A percentile compares a stretch with the other conserved stretches of the same genome.
Conservation (phyloP, 23 tunicate species). For the Trididemnum miniatum region DNA sequence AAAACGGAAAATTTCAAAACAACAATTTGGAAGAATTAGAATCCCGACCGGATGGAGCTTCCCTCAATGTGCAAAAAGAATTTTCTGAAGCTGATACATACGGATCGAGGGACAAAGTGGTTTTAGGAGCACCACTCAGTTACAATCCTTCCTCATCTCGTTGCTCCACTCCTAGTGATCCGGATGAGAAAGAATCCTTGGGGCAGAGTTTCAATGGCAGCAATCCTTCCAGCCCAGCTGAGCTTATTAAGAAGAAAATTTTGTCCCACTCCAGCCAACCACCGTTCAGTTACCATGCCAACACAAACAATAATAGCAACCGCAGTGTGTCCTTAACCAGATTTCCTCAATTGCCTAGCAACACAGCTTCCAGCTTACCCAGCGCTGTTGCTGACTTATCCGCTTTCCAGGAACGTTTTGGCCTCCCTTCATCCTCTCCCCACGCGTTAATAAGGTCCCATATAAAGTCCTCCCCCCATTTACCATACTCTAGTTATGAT, state of each 20-base stretch:
- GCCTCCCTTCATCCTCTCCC: not conserved
- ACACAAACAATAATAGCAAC: slow-evolving; percentile 23
- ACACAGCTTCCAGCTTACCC: not conserved
- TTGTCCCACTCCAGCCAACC: not conserved
- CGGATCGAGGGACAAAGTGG: too few species aligned
- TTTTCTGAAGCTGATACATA: not conserved
- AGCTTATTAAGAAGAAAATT: not conserved
- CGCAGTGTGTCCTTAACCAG: not conserved
- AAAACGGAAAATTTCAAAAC: not conserved
- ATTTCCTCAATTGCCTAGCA: not conserved
- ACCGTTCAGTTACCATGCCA: not conserved
- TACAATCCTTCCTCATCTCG: too few species aligned
- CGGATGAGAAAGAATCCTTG: not conserved
- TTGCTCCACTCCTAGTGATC: not conserved
- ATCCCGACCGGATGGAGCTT: too few species aligned
- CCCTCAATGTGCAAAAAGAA: not conserved
- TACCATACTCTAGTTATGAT: slow-evolving; percentile 36
- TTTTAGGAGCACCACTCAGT: too few species aligned
- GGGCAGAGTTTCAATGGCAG: not conserved
- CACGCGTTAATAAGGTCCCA: not conserved
- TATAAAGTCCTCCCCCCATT: not conserved
- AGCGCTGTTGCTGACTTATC: not conserved
- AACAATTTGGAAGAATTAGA: not conserved
- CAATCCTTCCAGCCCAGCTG: slow-evolving; percentile 14
- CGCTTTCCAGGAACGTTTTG: slow-evolving; percentile 25